Percentiles rank a stretch among this genome's conserved stretches.
Conservation (phyloP, 2,888 invertebrate genomes). For the Amblyjoppa fuscipennis region DNA sequence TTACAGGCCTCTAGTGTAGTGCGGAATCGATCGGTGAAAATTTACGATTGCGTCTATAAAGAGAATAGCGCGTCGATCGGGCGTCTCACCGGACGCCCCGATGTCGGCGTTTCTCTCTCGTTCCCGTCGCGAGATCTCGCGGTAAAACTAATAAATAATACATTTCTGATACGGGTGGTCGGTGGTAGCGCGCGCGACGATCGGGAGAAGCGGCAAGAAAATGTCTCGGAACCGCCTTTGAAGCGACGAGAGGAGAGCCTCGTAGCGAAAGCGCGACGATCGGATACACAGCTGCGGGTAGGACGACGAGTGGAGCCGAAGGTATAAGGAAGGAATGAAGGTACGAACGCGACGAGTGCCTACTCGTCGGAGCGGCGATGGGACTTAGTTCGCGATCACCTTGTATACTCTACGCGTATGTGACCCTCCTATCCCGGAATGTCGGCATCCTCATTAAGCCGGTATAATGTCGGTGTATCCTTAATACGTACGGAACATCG, state of each 20-base stretch:
- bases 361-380: slow-evolving; percentile 22
- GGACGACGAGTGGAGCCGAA: slow-evolving; percentile 10
- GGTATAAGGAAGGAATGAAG: slow-evolving; percentile 17
- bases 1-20: slow-evolving; percentile 47
- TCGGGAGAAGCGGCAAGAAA: slow-evolving; percentile 68
- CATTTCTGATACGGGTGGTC: slow-evolving; percentile 78
- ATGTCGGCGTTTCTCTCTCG: slow-evolving; percentile 68
- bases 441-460: slow-evolving; percentile 78
- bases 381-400: slow-evolving; percentile 69
- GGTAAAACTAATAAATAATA: slow-evolving; percentile 76
- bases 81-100: slow-evolving; percentile 63
- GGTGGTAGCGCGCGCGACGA: slow-evolving; percentile 50
- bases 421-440: slow-evolving; percentile 65
- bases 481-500: slow-evolving; percentile 62
- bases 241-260: slow-evolving; percentile 66
- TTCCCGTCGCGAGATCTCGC: slow-evolving; percentile 69
- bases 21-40: slow-evolving; percentile 70
- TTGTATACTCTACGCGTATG: slow-evolving; percentile 49
- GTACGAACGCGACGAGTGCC: slow-evolving; percentile 11
- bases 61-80: slow-evolving; percentile 66
- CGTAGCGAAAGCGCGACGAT: slow-evolving; percentile 48
- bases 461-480: slow-evolving; percentile 70
- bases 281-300: slow-evolving; percentile 7
- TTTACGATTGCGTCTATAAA: slow-evolving; percentile 74
- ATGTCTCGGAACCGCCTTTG: slow-evolving; percentile 75